Percentiles rank a stretch among this genome's conserved stretches.
Conservation (phyloP, 2,113 vertebrate species). For the Nycticryphes semicollaris region DNA sequence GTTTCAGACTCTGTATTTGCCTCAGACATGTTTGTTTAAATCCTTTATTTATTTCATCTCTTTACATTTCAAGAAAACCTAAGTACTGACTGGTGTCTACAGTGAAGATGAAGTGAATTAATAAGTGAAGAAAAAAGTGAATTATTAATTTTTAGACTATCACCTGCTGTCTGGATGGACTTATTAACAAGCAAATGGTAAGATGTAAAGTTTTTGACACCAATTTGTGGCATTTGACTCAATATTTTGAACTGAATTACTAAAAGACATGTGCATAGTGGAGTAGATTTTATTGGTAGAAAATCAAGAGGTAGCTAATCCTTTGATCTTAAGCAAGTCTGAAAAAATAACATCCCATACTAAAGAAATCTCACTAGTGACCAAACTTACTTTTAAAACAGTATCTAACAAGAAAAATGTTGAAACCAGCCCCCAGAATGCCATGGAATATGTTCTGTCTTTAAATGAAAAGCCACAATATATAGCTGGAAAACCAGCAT, state of each 20-base stretch:
- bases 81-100: background rate
- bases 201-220: background rate
- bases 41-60: background rate
- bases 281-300: background rate
- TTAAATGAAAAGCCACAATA: background rate
- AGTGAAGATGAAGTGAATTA: background rate
- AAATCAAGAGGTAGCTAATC: background rate
- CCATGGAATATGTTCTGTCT: background rate
- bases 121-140: background rate
- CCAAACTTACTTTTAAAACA: background rate
- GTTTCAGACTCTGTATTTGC: background rate
- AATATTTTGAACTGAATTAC: background rate
- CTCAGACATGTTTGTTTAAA: background rate
- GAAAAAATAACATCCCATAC: background rate
- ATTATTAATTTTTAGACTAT: background rate
- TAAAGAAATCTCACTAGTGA: background rate
- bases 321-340: background rate
- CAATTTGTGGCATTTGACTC: background rate
- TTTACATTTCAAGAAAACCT: background rate
- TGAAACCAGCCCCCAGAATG: background rate
- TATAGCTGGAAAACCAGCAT: background rate
- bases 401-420: background rate
- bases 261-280: background rate
- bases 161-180: background rate
- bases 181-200: background rate